Evolutionary conservation across 2,888 invertebrate genomes (phyloP), one percentile per base, ranked within the genome.

Genomic region (Ceratothoa steindachneri): DNA sequence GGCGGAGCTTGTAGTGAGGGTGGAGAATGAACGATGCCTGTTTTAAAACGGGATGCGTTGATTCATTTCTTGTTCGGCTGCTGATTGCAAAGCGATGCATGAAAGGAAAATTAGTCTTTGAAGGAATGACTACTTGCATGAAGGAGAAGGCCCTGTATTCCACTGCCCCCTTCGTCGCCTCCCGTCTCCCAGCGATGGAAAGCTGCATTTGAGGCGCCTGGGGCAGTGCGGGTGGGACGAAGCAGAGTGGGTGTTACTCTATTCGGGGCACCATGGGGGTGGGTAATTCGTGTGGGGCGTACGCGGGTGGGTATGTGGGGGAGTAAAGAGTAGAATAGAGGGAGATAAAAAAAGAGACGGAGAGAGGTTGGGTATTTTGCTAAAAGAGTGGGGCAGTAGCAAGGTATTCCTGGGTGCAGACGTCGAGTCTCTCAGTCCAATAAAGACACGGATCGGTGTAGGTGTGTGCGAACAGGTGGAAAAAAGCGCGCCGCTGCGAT

Each of bases 151-250:
- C n/a, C n/a, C n/a, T n/a, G n/a, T n/a, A n/a, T n/a, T n/a, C n/a
- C n/a, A n/a, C n/a, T n/a, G n/a, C 19, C 15, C 52, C 52, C 19
- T n/a, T n/a, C 52, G 1, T 51, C 2, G 52, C n/a, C 19, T 2
- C 19, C 1, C 41, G 41, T 41, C 15, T 9, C 5, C 5, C 7
- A 15, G 41, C 41, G 41, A 41, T 41, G 41, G 41, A 41, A 41
- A 41, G 41, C 41, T 41, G 60, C 19, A 7, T 60, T 60, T 3
- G 60, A 12, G 19, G 22, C 22, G 60, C 60, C 60, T 24, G 3
- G 60, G 60, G 60, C 60, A 60, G 60, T 60, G 60, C 60, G 60
- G 60, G 60, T 60, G 60, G 60, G 60, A 60, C 60, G n/a, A 24
- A 60, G 19, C 60, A 24, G 60, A 60, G 60, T 60, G 60, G 60